Evolutionary conservation across 2,888 invertebrate genomes (phyloP).

Genomic region (Dryobotodes eremita): DNA sequence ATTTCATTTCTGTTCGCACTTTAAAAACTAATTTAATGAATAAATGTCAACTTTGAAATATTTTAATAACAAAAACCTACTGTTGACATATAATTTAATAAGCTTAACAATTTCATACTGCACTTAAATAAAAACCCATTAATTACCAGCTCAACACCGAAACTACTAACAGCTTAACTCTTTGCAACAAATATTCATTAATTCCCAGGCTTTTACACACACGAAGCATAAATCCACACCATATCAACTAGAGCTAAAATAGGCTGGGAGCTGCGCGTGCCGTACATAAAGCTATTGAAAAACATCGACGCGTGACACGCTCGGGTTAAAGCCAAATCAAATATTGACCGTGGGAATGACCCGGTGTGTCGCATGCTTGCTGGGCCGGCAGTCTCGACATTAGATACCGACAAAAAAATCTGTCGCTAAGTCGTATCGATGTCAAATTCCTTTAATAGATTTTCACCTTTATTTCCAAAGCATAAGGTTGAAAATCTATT

Average conservation of each 20-base stretch:
- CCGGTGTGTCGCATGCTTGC: conserved; percentile 7
- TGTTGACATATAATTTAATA: neutral
- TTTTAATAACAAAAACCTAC: neutral
- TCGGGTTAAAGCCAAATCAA: conserved; percentile 68
- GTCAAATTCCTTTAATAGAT: no score
- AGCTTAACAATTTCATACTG: neutral
- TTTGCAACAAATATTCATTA: conserved; percentile 5
- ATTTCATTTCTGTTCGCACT: neutral
- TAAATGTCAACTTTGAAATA: neutral
- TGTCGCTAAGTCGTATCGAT: no score
- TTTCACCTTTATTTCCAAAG: no score
- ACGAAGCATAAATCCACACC: conserved; percentile 21
- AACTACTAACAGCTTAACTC: conserved; percentile 2
- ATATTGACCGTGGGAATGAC: conserved; percentile 65
- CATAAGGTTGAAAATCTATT: no score
- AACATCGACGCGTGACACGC: conserved; percentile 64
- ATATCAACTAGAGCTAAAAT: conserved; percentile 18
- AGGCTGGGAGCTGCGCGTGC: conserved; percentile 21
- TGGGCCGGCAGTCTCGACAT: neutral
- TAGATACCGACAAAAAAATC: no score
- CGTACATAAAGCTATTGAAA: conserved; percentile 62
- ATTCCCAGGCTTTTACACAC: neutral
- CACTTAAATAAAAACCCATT: neutral
- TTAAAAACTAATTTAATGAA: neutral
- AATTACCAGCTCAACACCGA: neutral